These are phyloP conservation scores for Polymixis flavicincta DNA, from an alignment of 2,888 invertebrate species.

Conservation along the genomic window DNA sequence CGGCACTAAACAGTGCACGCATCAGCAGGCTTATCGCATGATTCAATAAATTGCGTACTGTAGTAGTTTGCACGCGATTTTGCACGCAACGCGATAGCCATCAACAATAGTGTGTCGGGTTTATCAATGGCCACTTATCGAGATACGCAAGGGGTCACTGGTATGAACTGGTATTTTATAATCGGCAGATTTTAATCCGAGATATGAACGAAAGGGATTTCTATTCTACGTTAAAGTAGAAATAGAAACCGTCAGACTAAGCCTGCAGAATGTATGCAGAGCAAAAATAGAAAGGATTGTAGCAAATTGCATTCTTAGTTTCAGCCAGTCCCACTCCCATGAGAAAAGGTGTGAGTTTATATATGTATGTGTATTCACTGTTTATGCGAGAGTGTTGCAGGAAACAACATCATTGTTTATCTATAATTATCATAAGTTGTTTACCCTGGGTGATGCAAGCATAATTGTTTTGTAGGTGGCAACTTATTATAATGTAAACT, in stretches of 20 bases:
- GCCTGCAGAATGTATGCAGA: too few relatives aligned
- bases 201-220: too few relatives aligned
- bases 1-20: slow-evolving; percentile 9
- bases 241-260: too few relatives aligned
- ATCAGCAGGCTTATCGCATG: slow-evolving; percentile 42
- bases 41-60: slow-evolving; percentile 52
- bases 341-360: too few relatives aligned
- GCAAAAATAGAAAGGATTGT: too few relatives aligned
- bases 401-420: not conserved
- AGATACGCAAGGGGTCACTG: not conserved
- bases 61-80: slow-evolving; percentile 42
- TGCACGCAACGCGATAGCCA: slow-evolving; percentile 25
- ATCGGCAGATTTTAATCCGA: slow-evolving; percentile 27
- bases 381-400: too few relatives aligned
- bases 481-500: slow-evolving; percentile 21
- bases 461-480: slow-evolving; percentile 13
- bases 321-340: too few relatives aligned
- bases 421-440: slow-evolving; percentile 7
- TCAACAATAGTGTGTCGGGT: slow-evolving; percentile 15
- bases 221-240: too few relatives aligned
- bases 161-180: slow-evolving; percentile 35
- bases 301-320: too few relatives aligned
- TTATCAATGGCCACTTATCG: slow-evolving; percentile 50
- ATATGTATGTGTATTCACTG: too few relatives aligned
- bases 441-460: slow-evolving; percentile 34